Evolutionary conservation across 2,888 invertebrate species (phyloP).

Genomic region (Pantelozetes paolii): DNA sequence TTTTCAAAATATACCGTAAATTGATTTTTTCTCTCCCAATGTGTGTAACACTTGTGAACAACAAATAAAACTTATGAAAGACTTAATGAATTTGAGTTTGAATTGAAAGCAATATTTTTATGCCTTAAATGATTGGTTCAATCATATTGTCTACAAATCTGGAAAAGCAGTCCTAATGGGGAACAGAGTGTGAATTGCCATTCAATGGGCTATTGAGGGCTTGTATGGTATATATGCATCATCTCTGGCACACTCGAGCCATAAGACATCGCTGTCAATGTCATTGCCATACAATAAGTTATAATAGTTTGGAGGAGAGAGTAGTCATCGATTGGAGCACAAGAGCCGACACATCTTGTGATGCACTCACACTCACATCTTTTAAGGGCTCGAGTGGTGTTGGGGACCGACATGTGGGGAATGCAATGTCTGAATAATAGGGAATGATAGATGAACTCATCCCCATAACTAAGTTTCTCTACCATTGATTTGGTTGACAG

Average conservation of each 20-base stretch:
- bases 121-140: slow-evolving; percentile 7
- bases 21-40: too few relatives aligned
- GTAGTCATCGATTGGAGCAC: slow-evolving; percentile 24
- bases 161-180: background rate
- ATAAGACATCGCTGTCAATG: slow-evolving; percentile 18
- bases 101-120: background rate
- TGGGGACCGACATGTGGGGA: slow-evolving; percentile 5
- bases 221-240: background rate
- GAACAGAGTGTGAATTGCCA: slow-evolving; percentile 11
- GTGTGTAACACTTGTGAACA: too few relatives aligned
- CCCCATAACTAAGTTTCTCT: slow-evolving; percentile 33
- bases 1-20: too few relatives aligned
- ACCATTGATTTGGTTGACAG: slow-evolving; percentile 25
- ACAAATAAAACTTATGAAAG: background rate
- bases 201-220: slow-evolving; percentile 13
- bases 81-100: background rate
- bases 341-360: slow-evolving; percentile 4
- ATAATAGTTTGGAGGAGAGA: background rate
- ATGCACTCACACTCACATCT: background rate
- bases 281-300: background rate
- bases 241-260: background rate
- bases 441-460: slow-evolving; percentile 23
- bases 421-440: slow-evolving; percentile 21
- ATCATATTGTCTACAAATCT: slow-evolving; percentile 7
- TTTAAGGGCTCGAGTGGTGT: background rate